These are phyloP conservation scores for Tragulus kanchil DNA, from an alignment of 2,113 vertebrate genomes.

Conservation along the genomic window DNA sequence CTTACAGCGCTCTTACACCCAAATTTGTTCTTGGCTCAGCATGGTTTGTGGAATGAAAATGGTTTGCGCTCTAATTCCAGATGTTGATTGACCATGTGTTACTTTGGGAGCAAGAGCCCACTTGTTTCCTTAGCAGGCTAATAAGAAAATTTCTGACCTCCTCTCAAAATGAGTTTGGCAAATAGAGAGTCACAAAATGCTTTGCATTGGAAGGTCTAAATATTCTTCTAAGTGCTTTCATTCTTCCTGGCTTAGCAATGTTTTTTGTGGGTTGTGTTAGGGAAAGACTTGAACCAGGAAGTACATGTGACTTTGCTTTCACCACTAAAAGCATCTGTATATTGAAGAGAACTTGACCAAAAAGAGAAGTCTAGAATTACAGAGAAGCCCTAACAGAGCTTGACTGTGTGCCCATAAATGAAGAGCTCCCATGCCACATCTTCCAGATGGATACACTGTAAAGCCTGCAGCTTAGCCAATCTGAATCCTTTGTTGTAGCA, in stretches of 20 bases:
- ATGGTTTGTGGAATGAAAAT: background rate
- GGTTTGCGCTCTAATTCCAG: slow-evolving; percentile 61
- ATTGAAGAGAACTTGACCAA: background rate
- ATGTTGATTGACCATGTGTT: slow-evolving; percentile 54
- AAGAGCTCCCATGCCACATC: background rate
- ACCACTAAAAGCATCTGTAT: background rate
- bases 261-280: background rate
- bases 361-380: background rate
- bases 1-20: background rate
- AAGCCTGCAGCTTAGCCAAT: background rate
- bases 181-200: slow-evolving; percentile 48
- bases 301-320: background rate
- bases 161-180: slow-evolving; percentile 52
- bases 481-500: background rate
- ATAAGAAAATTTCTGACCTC: slow-evolving; percentile 62
- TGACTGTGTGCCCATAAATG: background rate
- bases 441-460: background rate
- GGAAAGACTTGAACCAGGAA: slow-evolving; percentile 14
- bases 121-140: slow-evolving; percentile 41
- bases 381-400: background rate
- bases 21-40: slow-evolving; percentile 44
- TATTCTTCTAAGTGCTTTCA: slow-evolving; percentile 40
- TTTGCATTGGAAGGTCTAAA: slow-evolving; percentile 48
- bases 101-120: slow-evolving; percentile 21
- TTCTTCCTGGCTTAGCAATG: slow-evolving; percentile 26